These are phyloP conservation scores for Latheticus oryzae DNA, from an alignment of 2,888 invertebrate species.

Conservation along the genomic window DNA sequence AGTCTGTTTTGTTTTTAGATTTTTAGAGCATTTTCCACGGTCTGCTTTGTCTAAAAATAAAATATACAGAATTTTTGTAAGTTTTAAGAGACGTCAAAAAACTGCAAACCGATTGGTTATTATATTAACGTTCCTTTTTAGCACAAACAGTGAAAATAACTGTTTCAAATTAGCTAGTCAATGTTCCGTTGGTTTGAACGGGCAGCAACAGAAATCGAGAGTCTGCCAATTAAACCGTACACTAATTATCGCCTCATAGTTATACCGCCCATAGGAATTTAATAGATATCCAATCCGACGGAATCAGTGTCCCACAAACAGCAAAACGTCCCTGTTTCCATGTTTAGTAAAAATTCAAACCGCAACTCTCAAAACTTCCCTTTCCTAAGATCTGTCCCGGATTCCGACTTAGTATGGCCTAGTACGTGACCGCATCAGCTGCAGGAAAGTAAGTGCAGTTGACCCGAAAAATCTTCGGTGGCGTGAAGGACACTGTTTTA, in stretches of 20 bases:
- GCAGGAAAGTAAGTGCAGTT: constrained; percentile 53
- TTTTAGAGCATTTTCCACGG: constrained; percentile 33
- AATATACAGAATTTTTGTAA: too few species aligned
- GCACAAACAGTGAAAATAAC: constrained; percentile 45
- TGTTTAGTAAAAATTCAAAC: constrained; percentile 38
- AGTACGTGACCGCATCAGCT: constrained; percentile 52
- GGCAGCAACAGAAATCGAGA: constrained; percentile 28
- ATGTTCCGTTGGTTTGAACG: constrained; percentile 30
- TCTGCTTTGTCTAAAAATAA: constrained; percentile 11
- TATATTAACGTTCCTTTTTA: constrained; percentile 44
- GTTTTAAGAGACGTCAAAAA: too few species aligned
- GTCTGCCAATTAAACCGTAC: constrained; percentile 25
- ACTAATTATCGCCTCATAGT: constrained; percentile 11
- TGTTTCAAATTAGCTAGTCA: constrained; percentile 46
- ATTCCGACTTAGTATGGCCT: constrained; percentile 50
- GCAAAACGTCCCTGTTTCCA: constrained; percentile 24
- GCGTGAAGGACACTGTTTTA: constrained; percentile 26
- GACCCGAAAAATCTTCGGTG: constrained; percentile 42
- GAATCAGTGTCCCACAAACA: constrained; percentile 7
- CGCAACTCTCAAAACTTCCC: constrained; percentile 38
- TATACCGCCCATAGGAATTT: background rate
- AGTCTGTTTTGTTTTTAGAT: constrained; percentile 26
- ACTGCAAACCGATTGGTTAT: constrained; percentile 9
- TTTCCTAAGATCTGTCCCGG: constrained; percentile 44
- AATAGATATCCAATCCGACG: constrained; percentile 3